Percentiles rank a stretch among this genome's conserved stretches.
These are phyloP conservation scores for Popillia japonica DNA, from an alignment of 1,140 invertebrate genomes.

Conservation along the genomic window DNA sequence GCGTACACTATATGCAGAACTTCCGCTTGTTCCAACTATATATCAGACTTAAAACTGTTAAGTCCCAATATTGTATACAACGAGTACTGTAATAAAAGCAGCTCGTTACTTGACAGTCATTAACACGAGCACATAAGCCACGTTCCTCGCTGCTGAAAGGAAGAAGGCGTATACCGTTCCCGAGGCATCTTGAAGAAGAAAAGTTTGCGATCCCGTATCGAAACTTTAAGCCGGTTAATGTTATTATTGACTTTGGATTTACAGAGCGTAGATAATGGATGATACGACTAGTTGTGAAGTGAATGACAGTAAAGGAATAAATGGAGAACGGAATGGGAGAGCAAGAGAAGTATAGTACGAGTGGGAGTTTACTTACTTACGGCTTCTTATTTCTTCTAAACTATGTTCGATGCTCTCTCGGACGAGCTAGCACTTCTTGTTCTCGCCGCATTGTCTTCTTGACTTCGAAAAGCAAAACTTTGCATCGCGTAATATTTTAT, in stretches of 20 bases:
- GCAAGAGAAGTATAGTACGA: not conserved
- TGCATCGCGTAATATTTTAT: conserved; percentile 25
- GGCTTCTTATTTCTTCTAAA: conserved; percentile 17
- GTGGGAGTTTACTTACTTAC: conserved; percentile 12
- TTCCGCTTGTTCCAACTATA: conserved; percentile 3
- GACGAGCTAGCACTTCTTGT: conserved; percentile 8
- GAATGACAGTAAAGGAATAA: not conserved
- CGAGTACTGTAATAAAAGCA: conserved; percentile 4
- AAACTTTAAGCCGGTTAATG: conserved; percentile 53
- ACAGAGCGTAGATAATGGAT: conserved; percentile 53
- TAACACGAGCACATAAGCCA: conserved; percentile 28
- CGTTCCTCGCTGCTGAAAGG: not conserved
- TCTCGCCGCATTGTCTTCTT: not conserved
- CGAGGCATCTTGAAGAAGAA: conserved; percentile 38
- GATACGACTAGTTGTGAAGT: conserved; percentile 43
- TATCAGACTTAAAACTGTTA: conserved; percentile 31
- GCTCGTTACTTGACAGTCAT: conserved; percentile 18
- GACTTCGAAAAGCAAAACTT: conserved; percentile 22
- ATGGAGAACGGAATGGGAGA: not conserved
- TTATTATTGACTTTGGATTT: conserved; percentile 55
- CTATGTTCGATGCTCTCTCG: conserved; percentile 20
- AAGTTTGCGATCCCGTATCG: conserved; percentile 50
- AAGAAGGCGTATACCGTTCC: not conserved
- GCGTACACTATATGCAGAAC: not conserved
- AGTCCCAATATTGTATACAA: conserved; percentile 11